These are phyloP conservation scores for Caenorhabditis briggsae DNA, from an alignment of 1,140 invertebrate species.

Conservation along the genomic window DNA sequence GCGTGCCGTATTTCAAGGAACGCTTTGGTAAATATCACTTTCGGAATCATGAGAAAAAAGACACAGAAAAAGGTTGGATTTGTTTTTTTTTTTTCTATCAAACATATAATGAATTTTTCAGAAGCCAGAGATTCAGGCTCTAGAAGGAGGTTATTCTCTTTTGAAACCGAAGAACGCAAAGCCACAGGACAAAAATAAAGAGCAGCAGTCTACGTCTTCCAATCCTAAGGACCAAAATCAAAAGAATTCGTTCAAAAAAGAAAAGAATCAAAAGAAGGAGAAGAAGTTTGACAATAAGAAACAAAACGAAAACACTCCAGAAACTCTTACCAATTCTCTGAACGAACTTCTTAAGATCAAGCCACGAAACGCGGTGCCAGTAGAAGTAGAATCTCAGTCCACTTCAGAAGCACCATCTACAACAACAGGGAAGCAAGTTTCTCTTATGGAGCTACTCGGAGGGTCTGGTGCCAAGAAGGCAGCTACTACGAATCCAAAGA, in stretches of 20 bases:
- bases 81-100: neutral
- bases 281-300: neutral
- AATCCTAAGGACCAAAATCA: neutral
- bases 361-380: neutral
- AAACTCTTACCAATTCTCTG: neutral
- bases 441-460: conserved; percentile 19
- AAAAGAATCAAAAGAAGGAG: neutral
- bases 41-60: conserved; percentile 48
- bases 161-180: neutral
- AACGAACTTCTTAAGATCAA: conserved; percentile 20
- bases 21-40: conserved; percentile 60
- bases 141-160: conserved; percentile 4
- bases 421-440: neutral
- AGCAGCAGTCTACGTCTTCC: neutral
- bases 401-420: neutral
- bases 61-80: neutral
- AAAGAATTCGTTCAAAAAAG: neutral
- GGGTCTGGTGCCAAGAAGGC: neutral
- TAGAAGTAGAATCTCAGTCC: neutral
- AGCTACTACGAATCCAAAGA: neutral
- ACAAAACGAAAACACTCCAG: neutral
- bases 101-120: neutral
- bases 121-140: conserved; percentile 4
- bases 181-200: neutral
- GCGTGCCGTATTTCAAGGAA: neutral